Evolutionary conservation across 2,797 vertebrate species (phyloP), one percentile per base, ranked within the genome.

Genomic region (Manis crassicaudata): DNA sequence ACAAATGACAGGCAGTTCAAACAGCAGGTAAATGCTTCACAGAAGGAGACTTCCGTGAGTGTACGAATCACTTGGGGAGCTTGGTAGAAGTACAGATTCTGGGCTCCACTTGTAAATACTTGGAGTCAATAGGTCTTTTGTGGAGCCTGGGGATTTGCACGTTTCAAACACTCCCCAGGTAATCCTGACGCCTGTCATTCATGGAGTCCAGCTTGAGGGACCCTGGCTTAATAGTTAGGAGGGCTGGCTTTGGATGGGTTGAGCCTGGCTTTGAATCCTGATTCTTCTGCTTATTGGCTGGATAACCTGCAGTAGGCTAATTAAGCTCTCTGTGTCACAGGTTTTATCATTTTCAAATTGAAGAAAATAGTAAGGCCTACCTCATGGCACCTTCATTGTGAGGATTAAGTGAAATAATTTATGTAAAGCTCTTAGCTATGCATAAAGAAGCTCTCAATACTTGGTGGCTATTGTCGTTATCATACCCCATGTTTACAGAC

Each of bases 371-470:
- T 88, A 73, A 93, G 35, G 68, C 75, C 52, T 85, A 92, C 95
- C 79, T 96, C 25, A 18, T 3, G 37, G 37, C 83, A n/a, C 83
- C 56, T 40, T n/a, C 87, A 79, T 94, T 87, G 67, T 85, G 92
- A 88, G 96, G 95, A 95, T 96, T 97, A 88, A 93, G 77, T 50
- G 83, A 96, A 65, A 88, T 94, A 97, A 97, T 97, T 97, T 96
- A 94, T 96, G 93, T 58, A 96, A 97, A 97, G 94, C 89, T 89
- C 37, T 89, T 62, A 87, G 97, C 88, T 97, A 92, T 96, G 96
- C 94, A 88, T 95, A 96, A 94, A 76, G 97, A 94, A 60, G 7
- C 65, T 94, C 46, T 95, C 35, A 29, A 29, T 95, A 97, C 96
- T 85, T 75, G 56, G 90, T 79, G 73, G 70, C 82, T 92, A 43